Base-by-base conservation (phyloP, 2,888 invertebrate genomes). In the Meiosimyza platycephala region DNA sequence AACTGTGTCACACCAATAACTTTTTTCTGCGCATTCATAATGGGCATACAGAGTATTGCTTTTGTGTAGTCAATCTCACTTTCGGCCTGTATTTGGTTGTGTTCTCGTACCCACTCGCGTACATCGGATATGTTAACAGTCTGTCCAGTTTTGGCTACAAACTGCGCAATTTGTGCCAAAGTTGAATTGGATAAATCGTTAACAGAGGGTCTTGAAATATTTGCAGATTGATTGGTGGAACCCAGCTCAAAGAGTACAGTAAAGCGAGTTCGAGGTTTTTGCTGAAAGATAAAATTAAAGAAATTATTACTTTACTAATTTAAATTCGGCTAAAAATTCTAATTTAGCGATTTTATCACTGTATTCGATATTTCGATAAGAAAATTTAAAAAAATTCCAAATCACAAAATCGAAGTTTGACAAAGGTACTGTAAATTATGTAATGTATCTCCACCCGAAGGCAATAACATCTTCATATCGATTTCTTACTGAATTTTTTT, bases 1-100 rank as follows among this genome's bases (percentile, higher is more conserved):
- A 97, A 89, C 84, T 97, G 96, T 9, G 96, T 96, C 11, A 97
- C 96, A 22, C 95, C 97, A 81, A 97, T 95, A 6, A 96, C 94
- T 75, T 91, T 92, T 81, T 94, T 93, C 84, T 96, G 94, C 1
- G 95, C 95, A 85, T 97, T 96, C 57, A 94, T 93, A 77, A 97
- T 96, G 6, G 97, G 96, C 94, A 97, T 95, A 82, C 96, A 96
- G 2, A 97, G 90, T 84, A 97, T 94, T 51, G 94, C 95, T 74
- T 91, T 90, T 51, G 93, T 93, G 72, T 90, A 90, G 69, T 91
- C 92, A 0, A 92, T 92, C 81, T 93, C 93, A 40, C 90, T 91
- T 7, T 88, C 88, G 82, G 83, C 81, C 22, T 80, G 81, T 59
- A 86, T 86, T 70, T 91, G 90, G 68, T 88, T 89, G 80, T 92